Evolutionary conservation across 2,888 invertebrate genomes (phyloP), one percentile per base, ranked within the genome.

Genomic region (Gibbula magus): DNA sequence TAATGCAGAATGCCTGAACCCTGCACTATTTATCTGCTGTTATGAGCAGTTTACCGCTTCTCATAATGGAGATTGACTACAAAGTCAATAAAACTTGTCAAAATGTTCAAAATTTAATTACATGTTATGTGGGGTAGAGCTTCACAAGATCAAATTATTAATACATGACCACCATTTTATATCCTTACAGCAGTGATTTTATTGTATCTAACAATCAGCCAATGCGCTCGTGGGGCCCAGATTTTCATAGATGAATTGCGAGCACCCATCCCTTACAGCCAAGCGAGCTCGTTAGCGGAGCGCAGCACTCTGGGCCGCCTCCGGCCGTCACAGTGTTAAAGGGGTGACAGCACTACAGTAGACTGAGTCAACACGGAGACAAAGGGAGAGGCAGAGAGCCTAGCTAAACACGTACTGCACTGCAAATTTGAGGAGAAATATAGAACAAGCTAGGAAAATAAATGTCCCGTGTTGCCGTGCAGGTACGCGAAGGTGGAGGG

Each of bases 181-280:
- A 39, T 70, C 70, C 39, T 32, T 32, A 35, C 39, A 32, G 35
- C 70, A 70, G 29, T 32, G 32, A 70, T 29, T 70, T 70, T 70
- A 70, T 70, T 70, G 39, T 70, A 70, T 70, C 70, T 70, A 70
- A 70, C 70, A 39, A 70, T 70, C 70, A 70, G 70, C 35, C 70
- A 1, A 35, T 29, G 70, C 20, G n/a, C 70, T 70, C 70, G 70
- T 39, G 70, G 70, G 70, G 32, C 70, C 29, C 10, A 70, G 70
- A 32, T 70, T 39, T 39, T 70, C 70, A 70, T 39, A 70, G 70
- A 70, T 70, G 70, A 70, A 70, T 70, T 70, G 70, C 35, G 39
- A 35, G 70, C 70, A 70, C 70, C 70, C 70, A 70, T 70, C 70
- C 70, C 70, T 70, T 35, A 39, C 70, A 20, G 70, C 32, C 35